A percentile compares a stretch with the other conserved stretches of the same genome.
Conservation (phyloP, 2,113 vertebrate species). For the Bombycilla garrulus region DNA sequence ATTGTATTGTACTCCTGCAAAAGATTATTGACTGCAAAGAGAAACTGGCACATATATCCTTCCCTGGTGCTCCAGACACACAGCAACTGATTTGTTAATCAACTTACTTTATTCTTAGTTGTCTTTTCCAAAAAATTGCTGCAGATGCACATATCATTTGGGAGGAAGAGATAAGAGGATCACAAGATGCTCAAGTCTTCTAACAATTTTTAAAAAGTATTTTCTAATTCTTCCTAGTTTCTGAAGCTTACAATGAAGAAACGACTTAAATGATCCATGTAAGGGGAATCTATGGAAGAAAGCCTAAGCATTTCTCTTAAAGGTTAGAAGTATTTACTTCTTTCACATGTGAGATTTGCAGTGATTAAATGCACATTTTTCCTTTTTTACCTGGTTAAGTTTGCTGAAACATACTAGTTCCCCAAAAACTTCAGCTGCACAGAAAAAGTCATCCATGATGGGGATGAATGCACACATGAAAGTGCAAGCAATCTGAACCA, state of each 20-base stretch:
- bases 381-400: neutral
- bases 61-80: neutral
- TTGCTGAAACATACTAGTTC: neutral
- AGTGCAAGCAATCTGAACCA: neutral
- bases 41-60: neutral
- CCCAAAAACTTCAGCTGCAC: neutral
- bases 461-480: neutral
- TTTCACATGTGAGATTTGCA: neutral
- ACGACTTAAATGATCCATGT: neutral
- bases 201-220: neutral
- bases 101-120: neutral
- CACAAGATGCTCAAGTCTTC: neutral
- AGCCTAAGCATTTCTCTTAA: neutral
- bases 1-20: neutral
- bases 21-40: neutral
- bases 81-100: neutral
- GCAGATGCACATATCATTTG: neutral
- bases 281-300: neutral
- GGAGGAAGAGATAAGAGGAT: neutral
- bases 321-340: neutral
- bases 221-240: neutral
- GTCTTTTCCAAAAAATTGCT: neutral
- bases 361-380: neutral
- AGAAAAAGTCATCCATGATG: neutral
- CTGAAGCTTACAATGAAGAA: neutral